A percentile compares a stretch with the other conserved stretches of the same genome.
phyloP scores from a whole-genome alignment of 2,888 invertebrate genomes.

The Toxonevra muliebris region DNA sequence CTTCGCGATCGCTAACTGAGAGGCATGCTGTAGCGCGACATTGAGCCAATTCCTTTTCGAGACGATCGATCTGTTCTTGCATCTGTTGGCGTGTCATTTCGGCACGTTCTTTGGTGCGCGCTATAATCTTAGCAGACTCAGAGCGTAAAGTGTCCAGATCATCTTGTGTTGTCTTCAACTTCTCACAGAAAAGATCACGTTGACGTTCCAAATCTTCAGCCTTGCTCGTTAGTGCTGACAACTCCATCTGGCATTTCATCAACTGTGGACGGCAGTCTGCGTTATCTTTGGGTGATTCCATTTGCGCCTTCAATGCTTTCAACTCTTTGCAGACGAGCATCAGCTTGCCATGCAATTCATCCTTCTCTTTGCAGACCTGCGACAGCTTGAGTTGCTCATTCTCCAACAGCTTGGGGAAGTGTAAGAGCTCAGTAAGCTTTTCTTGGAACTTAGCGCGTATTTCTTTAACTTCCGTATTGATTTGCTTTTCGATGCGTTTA shows the following conservation, averaged over 20 bases:
- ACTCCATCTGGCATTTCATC: conserved; percentile 52
- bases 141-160: conserved; percentile 61
- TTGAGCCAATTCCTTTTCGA: conserved; percentile 62
- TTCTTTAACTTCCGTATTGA: conserved; percentile 61
- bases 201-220: conserved; percentile 55
- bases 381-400: conserved; percentile 60
- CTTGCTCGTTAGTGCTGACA: conserved; percentile 47
- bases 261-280: conserved; percentile 53
- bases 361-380: conserved; percentile 56
- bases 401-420: conserved; percentile 61
- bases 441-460: conserved; percentile 63
- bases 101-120: conserved; percentile 60
- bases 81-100: conserved; percentile 53
- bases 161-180: conserved; percentile 54
- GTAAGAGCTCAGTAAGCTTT: conserved; percentile 59
- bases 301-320: conserved; percentile 49
- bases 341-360: conserved; percentile 58
- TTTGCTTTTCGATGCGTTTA: conserved; percentile 61
- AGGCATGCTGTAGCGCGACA: conserved; percentile 61
- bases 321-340: conserved; percentile 60
- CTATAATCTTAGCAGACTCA: conserved; percentile 63
- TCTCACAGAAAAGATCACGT: conserved; percentile 57
- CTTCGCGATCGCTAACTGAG: conserved; percentile 61
- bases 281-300: conserved; percentile 37
- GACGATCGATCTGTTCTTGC: conserved; percentile 56